Conservation (phyloP, 1,140 invertebrate species). For the Eurosta solidaginis region DNA sequence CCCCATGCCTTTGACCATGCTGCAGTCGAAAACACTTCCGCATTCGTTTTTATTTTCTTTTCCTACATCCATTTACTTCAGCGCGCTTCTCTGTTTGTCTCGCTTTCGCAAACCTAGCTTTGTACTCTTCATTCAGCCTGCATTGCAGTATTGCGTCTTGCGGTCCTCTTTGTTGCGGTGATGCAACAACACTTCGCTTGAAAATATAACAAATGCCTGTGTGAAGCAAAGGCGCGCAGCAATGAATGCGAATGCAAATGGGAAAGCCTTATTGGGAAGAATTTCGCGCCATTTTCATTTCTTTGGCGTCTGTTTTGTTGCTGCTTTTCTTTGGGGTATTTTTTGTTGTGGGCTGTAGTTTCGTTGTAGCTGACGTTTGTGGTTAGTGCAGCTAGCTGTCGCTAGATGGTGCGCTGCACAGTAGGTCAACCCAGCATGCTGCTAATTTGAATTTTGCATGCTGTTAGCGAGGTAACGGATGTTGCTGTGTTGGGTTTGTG, state of each 20-base stretch:
- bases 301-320: neutral
- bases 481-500: no score
- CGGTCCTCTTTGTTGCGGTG: neutral
- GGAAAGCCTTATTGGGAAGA: neutral
- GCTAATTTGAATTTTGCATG: no score
- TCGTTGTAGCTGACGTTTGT: no score
- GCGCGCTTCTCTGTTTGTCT: neutral
- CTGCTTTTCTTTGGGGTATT: neutral
- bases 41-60: conserved; percentile 35
- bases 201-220: neutral
- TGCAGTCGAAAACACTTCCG: conserved; percentile 33
- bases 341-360: neutral
- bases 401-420: no score
- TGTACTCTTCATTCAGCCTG: neutral
- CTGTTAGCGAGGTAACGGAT: no score
- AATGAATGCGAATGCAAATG: neutral
- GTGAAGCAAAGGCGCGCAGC: neutral
- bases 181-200: neutral
- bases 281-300: conserved; percentile 23
- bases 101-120: neutral
- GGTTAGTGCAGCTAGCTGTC: no score
- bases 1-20: neutral
- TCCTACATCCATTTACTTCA: neutral
- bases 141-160: neutral
- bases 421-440: no score